phyloP scores from a whole-genome alignment of 2,888 invertebrate genomes.

The Brachylomia viminalis region DNA sequence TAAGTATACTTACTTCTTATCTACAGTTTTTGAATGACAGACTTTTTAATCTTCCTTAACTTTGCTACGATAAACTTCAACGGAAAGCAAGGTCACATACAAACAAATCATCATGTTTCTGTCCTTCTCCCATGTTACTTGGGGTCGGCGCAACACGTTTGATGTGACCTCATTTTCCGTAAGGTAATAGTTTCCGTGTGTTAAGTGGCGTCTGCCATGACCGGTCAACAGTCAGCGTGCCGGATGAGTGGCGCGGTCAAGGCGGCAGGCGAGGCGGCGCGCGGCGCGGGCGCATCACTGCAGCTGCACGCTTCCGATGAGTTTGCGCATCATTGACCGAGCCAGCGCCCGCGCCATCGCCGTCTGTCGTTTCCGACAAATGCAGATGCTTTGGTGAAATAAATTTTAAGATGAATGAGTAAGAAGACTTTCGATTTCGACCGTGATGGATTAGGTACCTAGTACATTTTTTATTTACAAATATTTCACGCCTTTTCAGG shows the following conservation, averaged over 20 bases:
- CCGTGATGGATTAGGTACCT: neutral
- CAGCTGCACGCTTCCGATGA: slow-evolving; percentile 70
- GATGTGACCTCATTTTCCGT: slow-evolving; percentile 16
- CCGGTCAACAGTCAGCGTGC: slow-evolving; percentile 64
- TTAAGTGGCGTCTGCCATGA: slow-evolving; percentile 64
- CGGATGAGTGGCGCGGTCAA: slow-evolving; percentile 81
- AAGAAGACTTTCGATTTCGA: neutral
- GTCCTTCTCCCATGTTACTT: neutral
- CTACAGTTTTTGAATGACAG: neutral
- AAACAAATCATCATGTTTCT: neutral
- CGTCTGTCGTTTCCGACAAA: slow-evolving; percentile 32
- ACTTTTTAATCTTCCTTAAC: neutral
- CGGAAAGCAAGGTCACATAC: neutral
- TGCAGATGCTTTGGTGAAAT: slow-evolving; percentile 22
- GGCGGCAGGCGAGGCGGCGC: slow-evolving; percentile 75
- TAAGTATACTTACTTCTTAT: neutral
- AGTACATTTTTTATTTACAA: neutral
- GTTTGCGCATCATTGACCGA: slow-evolving; percentile 62
- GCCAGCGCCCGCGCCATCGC: slow-evolving; percentile 13
- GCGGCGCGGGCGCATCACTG: slow-evolving; percentile 44
- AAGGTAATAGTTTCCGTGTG: slow-evolving; percentile 50
- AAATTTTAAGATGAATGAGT: neutral
- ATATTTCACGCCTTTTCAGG: neutral
- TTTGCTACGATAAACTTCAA: neutral
- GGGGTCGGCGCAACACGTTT: neutral